Evolutionary conservation across 30 jellyfish, hydroid and myxozoan species (phyloP), one percentile per base, ranked within the genome.

Genomic region (Cassiopea andromeda): DNA sequence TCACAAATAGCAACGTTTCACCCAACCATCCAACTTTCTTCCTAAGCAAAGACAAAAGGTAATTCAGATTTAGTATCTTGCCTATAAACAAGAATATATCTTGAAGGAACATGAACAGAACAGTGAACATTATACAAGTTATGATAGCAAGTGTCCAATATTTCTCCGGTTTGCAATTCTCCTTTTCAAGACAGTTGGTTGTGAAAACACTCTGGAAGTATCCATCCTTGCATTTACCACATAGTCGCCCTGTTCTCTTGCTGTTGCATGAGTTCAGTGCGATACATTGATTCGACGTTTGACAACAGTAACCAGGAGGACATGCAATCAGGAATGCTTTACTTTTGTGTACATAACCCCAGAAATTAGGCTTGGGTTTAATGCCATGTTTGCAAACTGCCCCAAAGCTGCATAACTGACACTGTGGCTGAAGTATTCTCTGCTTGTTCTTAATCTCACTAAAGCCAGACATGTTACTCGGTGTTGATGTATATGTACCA

Each of bases 221-320:
- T 2, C 80, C 89, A 1, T 61, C 18, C 17, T 15, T 61, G 54
- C 89, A 80, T 64, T 0, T 47, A 49, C 89, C 89, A 45, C 89
- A 80, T 12, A 80, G 57, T 4, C 61, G 49, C 7, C 89, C 89
- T 46, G 78, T 64, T 59, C 89, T 43, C 46, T 58, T 80, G 4
- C 89, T 58, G 71, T 45, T 80, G 16, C 89, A 80, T n/a, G 78
- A 60, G 43, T 60, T 45, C 60, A 80, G 89, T 27, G 48, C 50
- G 15, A 14, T n/a, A 46, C 89, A 80, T 60, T 64, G 13, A 75
- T 60, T 45, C 47, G 49, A 12, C 12, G 3, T 64, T 60, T 80
- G 89, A 38, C 89, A 80, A 46, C 89, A 80, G 67, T 80, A 80
- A 46, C 69, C 80, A 59, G 89, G 80, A 38, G 89, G 89, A n/a